Evolutionary conservation across 1,140 invertebrate species (phyloP).

Genomic region (Zaprionus gabonicus): DNA sequence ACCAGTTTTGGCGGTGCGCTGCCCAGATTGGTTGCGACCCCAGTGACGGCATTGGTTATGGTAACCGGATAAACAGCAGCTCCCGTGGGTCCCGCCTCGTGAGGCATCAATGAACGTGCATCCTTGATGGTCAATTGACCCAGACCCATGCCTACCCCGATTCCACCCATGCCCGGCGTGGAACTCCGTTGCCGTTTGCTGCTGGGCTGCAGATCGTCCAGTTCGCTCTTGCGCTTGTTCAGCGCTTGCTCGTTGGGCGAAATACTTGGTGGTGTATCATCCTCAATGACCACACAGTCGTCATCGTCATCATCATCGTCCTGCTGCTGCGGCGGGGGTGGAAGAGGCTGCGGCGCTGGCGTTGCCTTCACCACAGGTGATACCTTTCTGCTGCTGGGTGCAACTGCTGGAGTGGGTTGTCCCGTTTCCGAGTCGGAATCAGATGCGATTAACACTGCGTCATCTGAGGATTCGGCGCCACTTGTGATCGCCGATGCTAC

Average conservation of each 20-base stretch:
- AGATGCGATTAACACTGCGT: slow-evolving; percentile 75
- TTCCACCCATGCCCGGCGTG: slow-evolving; percentile 51
- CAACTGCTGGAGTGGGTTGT: slow-evolving; percentile 22
- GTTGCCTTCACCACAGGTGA: slow-evolving; percentile 26
- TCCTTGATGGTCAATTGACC: slow-evolving; percentile 82
- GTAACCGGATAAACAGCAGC: slow-evolving; percentile 70
- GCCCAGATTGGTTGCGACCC: slow-evolving; percentile 64
- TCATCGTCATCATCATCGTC: slow-evolving; percentile 86
- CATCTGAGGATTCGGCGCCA: slow-evolving; percentile 70
- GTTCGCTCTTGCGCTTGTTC: slow-evolving; percentile 69
- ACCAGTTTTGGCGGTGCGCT: slow-evolving; percentile 70
- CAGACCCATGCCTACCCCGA: slow-evolving; percentile 34
- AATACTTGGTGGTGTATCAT: slow-evolving; percentile 85
- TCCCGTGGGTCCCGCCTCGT: slow-evolving; percentile 45
- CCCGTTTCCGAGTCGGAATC: slow-evolving; percentile 75
- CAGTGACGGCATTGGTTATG: slow-evolving; percentile 81
- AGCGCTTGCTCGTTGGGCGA: slow-evolving; percentile 56
- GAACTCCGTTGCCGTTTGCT: slow-evolving; percentile 73
- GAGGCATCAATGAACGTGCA: slow-evolving; percentile 79
- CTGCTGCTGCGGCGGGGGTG: slow-evolving; percentile 32
- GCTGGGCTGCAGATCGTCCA: slow-evolving; percentile 68
- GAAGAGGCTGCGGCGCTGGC: slow-evolving; percentile 39
- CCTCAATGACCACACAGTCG: slow-evolving; percentile 87
- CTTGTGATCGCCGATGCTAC: slow-evolving; percentile 25
- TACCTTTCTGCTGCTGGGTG: slow-evolving; percentile 45